A percentile compares a stretch with the other conserved stretches of the same genome.
Conservation (phyloP, 1,140 invertebrate species). For the Heterodera schachtii region DNA sequence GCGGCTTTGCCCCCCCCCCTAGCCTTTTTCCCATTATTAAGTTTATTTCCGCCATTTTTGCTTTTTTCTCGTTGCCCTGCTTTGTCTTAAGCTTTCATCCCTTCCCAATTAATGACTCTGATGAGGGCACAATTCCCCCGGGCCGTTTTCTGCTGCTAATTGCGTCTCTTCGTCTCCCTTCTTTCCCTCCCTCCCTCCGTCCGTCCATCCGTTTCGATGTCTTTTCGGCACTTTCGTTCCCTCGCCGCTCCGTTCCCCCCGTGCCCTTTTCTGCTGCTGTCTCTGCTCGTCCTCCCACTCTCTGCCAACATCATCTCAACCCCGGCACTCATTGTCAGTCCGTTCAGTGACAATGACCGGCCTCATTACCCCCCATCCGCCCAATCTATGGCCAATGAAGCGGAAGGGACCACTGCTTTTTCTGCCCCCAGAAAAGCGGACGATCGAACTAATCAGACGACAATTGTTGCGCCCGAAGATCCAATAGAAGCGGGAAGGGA, state of each 20-base stretch:
- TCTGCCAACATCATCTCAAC: neutral
- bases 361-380: neutral
- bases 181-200: neutral
- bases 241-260: neutral
- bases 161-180: too few relatives aligned
- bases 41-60: too few relatives aligned
- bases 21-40: too few relatives aligned
- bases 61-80: too few relatives aligned
- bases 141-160: too few relatives aligned
- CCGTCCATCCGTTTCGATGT: neutral
- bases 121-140: neutral
- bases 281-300: neutral
- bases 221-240: neutral
- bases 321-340: conserved; percentile 9
- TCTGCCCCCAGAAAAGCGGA: conserved; percentile 10
- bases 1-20: too few relatives aligned
- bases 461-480: neutral
- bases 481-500: conserved; percentile 7
- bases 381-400: neutral
- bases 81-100: neutral
- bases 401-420: conserved; percentile 9
- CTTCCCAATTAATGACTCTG: neutral
- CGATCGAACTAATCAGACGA: neutral
- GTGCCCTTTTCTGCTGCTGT: neutral
- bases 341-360: neutral